Base-by-base conservation (phyloP, 1,140 invertebrate genomes). In the Lutraria rhynchaena region DNA sequence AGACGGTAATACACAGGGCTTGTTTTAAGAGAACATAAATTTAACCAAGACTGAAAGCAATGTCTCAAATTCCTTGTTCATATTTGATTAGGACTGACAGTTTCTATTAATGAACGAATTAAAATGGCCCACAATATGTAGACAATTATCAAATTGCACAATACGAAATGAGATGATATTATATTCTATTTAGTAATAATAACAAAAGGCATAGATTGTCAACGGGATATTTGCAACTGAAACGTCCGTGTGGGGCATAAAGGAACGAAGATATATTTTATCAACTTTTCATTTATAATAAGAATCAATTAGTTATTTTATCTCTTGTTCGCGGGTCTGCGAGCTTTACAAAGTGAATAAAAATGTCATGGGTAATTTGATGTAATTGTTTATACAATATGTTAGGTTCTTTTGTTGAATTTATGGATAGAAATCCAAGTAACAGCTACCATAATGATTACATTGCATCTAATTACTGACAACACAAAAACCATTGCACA, bases 211-310 rank as follows among this genome's bases (percentile, higher is more conserved):
- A 46, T 46, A 67, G 37, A 31, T 27, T 44, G 22, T 24, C n/a
- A 24, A 37, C 3, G 11, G 27, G 37, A 61, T 29, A 67, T 67
- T 67, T 67, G 63, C 63, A 67, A 67, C 63, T 67, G 19, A 67
- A 49, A 67, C 63, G 44, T 7, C 63, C 24, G 15, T 41, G 63
- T 67, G 41, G 63, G 63, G 44, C 31, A 67, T 37, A 15, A n/a
- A 4, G 29, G 44, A 67, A 29, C 44, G 24, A 27, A 67, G 44
- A 41, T 67, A 37, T 31, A 61, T 61, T 63, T 24, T 63, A 44
- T 63, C 60, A 63, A 63, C 37, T 15, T 44, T 27, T 67, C 19
- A 41, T 67, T 41, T 67, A 67, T 46, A 67, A 46, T 41, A 46
- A 46, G 5, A 46, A 46, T 46, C 27, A 67, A 49, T 49, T 29